Evolutionary conservation across 2,113 vertebrate genomes (phyloP).

Genomic region (mouse (Mus musculus)): GRCm39 chrX:37412001-37412500

Average conservation of each 20-base stretch:
- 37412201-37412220: not conserved
- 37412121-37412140: not conserved
- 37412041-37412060: not conserved
- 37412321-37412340: constrained; percentile 51
- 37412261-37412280: not conserved
- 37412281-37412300: not conserved
- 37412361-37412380: constrained; percentile 45
- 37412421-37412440: constrained; percentile 12
- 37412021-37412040: not conserved
- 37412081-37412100: not conserved
- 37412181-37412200: not conserved
- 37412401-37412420: constrained; percentile 58
- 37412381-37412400: constrained; percentile 36
- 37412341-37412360: constrained; percentile 38
- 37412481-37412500: constrained; percentile 43
- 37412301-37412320: constrained; percentile 52
- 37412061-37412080: not conserved
- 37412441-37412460: not conserved
- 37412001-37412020: constrained; percentile 31
- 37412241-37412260: constrained; percentile 43
- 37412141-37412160: not conserved
- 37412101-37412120: not conserved
- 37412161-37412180: constrained; percentile 27
- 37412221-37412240: constrained; percentile 51
- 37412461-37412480: not conserved